These are phyloP conservation scores for Tetragonula clypearis DNA, from an alignment of 1,140 invertebrate genomes.

Conservation along the genomic window DNA sequence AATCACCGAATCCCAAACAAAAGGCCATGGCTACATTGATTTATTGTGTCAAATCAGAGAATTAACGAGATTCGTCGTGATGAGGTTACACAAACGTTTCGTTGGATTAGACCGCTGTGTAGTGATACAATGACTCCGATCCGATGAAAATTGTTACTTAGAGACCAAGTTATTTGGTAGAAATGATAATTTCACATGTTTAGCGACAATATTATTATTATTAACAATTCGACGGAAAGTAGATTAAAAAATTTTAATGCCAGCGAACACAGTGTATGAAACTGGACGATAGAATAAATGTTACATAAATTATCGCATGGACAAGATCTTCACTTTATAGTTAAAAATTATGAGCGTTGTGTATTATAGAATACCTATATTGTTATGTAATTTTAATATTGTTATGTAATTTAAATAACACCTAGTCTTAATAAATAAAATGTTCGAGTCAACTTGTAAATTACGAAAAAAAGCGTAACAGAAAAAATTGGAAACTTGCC, in stretches of 20 bases:
- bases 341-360: too few relatives aligned
- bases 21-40: not conserved
- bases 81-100: not conserved
- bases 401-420: too few relatives aligned
- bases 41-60: constrained; percentile 13
- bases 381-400: too few relatives aligned
- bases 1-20: too few relatives aligned
- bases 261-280: not conserved
- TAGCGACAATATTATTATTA: not conserved
- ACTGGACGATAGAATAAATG: not conserved
- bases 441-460: too few relatives aligned
- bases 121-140: not conserved
- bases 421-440: not conserved
- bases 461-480: too few relatives aligned
- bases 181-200: constrained; percentile 37
- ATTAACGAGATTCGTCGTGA: not conserved
- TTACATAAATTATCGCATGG: constrained; percentile 8
- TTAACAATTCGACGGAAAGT: constrained; percentile 27
- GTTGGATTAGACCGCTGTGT: too few relatives aligned
- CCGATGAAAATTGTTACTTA: not conserved
- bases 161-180: constrained; percentile 28
- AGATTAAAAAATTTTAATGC: constrained; percentile 4
- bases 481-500: not conserved
- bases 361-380: too few relatives aligned
- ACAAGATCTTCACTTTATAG: not conserved